phyloP scores from a whole-genome alignment of 1,140 invertebrate species.

The Drosophila athabasca region DNA sequence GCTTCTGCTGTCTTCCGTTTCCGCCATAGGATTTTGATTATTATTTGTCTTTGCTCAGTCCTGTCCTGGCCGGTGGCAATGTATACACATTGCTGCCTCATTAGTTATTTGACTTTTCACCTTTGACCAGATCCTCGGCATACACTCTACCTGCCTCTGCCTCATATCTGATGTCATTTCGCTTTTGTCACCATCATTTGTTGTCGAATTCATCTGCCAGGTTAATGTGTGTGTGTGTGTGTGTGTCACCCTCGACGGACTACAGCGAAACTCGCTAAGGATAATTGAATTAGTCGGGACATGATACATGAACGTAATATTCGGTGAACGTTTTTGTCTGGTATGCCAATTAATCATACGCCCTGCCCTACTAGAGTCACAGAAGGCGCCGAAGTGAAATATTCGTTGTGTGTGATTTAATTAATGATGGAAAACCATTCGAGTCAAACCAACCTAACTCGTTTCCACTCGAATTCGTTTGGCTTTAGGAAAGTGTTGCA shows the following conservation, averaged over 20 bases:
- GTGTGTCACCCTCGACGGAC: background rate
- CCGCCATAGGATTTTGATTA: conserved; percentile 4
- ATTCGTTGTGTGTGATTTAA: conserved; percentile 19
- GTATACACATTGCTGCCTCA: conserved; percentile 29
- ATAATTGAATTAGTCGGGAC: conserved; percentile 63
- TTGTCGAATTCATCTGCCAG: conserved; percentile 9
- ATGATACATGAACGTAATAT: conserved; percentile 56
- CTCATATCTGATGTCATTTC: conserved; percentile 51
- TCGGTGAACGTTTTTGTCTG: conserved; percentile 9
- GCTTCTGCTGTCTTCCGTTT: background rate
- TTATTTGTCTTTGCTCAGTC: conserved; percentile 8
- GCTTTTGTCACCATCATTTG: conserved; percentile 45
- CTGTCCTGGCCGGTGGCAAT: background rate
- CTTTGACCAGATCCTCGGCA: conserved; percentile 24
- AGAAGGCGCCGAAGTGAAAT: conserved; percentile 32
- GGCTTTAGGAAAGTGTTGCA: conserved; percentile 15
- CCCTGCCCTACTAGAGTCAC: conserved; percentile 9
- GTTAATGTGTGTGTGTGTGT: conserved; percentile 43
- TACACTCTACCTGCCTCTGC: background rate
- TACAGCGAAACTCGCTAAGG: conserved; percentile 52
- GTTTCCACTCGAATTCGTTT: background rate
- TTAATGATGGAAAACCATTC: conserved; percentile 30
- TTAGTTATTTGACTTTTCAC: conserved; percentile 57
- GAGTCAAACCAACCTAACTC: background rate
- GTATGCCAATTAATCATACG: conserved; percentile 63